Evolutionary conservation across 2,797 vertebrate species (phyloP), one percentile per base, ranked within the genome.

Genomic region (Centropyge bicolor): DNA sequence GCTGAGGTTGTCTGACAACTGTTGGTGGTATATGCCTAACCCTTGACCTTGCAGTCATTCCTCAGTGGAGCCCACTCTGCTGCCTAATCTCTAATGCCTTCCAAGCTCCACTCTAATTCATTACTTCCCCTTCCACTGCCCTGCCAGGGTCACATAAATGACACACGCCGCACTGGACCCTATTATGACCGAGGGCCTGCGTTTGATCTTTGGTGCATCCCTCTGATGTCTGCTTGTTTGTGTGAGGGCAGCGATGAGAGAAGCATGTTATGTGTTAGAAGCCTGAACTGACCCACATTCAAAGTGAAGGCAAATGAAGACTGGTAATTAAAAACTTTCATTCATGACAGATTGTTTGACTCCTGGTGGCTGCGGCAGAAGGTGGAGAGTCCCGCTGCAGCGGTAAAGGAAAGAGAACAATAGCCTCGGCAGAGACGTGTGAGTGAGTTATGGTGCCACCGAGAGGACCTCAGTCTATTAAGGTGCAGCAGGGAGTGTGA

Each of bases 71-170:
- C 85, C 85, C 83, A 91, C 78, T 88, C 86, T 82, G 74, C 86
- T 76, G 90, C 91, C 92, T 93, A 95, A 94, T 95, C 94, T 93
- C 93, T 94, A 92, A 95, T 95, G 93, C 86, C 89, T 92, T 78
- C 84, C 85, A 36, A 84, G 86, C 87, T 92, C 89, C 90, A 94
- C 92, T 95, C 91, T 93, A 94, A 93, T 95, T 94, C 94, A 95
- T 95, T 95, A 81, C 92, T 90, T 92, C 89, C 90, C 80, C 70
- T 86, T 86, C 83, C 87, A 82, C 74, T 89, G 90, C 86, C 83
- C 87, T 88, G 80, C 72, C 71, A 52, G 88, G 89, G 92, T 93
- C 93, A 93, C 59, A 68, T 38, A 85, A 90, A 91, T 82, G 89
- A 88, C 90, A 88, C n/a, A 31, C 84, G 63, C 82, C 16, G 19